Evolutionary conservation across 2,797 vertebrate species (phyloP).

Genomic region (Sebastes jordani): DNA sequence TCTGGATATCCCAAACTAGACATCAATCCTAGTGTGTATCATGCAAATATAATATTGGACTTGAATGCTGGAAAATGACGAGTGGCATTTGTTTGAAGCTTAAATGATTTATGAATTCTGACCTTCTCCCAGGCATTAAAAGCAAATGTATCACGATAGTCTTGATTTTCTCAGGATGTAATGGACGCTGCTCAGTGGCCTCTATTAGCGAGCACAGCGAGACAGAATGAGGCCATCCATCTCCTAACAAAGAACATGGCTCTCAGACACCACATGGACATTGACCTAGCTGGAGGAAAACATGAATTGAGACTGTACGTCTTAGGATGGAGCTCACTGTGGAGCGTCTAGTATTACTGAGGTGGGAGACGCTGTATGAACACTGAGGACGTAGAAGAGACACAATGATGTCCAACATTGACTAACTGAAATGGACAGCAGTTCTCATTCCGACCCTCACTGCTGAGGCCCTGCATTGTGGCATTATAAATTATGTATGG

Average conservation of each 20-base stretch:
- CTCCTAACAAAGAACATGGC: slow-evolving; percentile 24
- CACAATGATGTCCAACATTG: not conserved
- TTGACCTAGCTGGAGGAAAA: slow-evolving; percentile 27
- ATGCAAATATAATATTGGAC: slow-evolving; percentile 16
- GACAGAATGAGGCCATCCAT: slow-evolving; percentile 75
- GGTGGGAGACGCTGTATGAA: not conserved
- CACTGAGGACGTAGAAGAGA: not conserved
- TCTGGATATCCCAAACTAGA: not conserved
- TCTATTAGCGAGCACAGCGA: slow-evolving; percentile 27
- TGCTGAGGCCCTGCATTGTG: not conserved
- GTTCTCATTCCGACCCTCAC: not conserved
- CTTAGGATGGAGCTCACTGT: not conserved
- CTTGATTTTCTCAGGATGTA: slow-evolving; percentile 16
- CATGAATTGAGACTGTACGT: not conserved
- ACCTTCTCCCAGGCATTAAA: slow-evolving; percentile 26
- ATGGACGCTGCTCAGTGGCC: slow-evolving; percentile 45
- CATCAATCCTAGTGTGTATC: slow-evolving; percentile 5
- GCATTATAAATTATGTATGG: not conserved
- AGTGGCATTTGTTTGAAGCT: slow-evolving; percentile 5
- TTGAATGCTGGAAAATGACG: not conserved
- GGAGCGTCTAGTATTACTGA: not conserved
- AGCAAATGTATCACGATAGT: slow-evolving; percentile 10
- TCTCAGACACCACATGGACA: slow-evolving; percentile 13
- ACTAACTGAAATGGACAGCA: slow-evolving; percentile 18
- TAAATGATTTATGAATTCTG: slow-evolving; percentile 25